Evolutionary conservation across 2,797 vertebrate genomes (phyloP).

Genomic region (Gambelia wislizenii): DNA sequence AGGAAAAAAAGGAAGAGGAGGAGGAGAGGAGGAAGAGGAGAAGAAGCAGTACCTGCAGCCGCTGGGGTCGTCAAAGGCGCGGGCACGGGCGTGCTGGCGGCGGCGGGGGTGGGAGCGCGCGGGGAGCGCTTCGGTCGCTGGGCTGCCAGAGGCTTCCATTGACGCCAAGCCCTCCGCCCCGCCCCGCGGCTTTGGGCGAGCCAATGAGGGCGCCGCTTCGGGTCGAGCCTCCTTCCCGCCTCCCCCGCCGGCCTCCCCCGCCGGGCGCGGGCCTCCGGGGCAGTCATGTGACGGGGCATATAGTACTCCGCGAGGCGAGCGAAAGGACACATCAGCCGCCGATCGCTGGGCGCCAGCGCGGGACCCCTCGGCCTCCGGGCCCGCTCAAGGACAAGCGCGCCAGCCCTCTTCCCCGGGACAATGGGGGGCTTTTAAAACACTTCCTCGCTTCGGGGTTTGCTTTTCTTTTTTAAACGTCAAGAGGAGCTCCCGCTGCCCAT

Average conservation of each 20-base stretch:
- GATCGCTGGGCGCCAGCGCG: slow-evolving; percentile 49
- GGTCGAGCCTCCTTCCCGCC: slow-evolving; percentile 92
- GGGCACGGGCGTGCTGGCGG: too few relatives aligned
- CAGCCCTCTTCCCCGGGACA: neutral
- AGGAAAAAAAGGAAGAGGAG: too few relatives aligned
- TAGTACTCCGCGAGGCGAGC: slow-evolving; percentile 78
- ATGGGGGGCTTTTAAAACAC: neutral
- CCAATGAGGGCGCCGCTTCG: slow-evolving; percentile 82
- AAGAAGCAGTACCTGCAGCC: too few relatives aligned
- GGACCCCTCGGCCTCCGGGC: slow-evolving; percentile 9
- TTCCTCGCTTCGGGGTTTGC: neutral
- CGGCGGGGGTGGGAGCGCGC: neutral
- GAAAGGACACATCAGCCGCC: slow-evolving; percentile 66
- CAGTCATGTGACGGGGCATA: slow-evolving; percentile 83
- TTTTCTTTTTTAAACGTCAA: neutral
- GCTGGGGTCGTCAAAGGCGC: too few relatives aligned
- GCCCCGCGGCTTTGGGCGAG: slow-evolving; percentile 56
- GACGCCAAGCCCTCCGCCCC: slow-evolving; percentile 71
- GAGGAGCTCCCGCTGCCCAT: neutral
- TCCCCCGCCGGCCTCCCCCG: slow-evolving; percentile 81
- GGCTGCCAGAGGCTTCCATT: slow-evolving; percentile 69
- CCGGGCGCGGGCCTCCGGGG: slow-evolving; percentile 69
- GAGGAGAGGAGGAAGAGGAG: too few relatives aligned
- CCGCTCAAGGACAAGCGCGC: slow-evolving; percentile 8
- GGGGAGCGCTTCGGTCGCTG: neutral